phyloP scores from a whole-genome alignment of 2,113 vertebrate species.

The Brachyhypopomus gauderio region DNA sequence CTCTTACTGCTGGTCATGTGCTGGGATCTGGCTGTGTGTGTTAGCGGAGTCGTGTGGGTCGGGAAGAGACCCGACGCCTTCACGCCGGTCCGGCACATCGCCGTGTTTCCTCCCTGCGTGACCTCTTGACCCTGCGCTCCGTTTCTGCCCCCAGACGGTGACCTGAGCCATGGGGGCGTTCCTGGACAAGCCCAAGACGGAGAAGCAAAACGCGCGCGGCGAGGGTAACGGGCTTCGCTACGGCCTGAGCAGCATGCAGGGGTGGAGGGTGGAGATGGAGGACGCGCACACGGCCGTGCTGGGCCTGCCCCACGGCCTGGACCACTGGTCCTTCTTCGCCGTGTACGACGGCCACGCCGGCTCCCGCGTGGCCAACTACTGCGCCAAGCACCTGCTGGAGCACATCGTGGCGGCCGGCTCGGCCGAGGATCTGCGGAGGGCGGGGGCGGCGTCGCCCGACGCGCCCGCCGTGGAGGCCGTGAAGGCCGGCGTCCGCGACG shows the following conservation, averaged over 20 bases:
- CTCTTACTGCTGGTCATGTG: too few species aligned
- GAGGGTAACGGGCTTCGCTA: slow-evolving; percentile 91
- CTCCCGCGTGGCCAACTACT: slow-evolving; percentile 97
- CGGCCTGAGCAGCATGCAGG: slow-evolving; percentile 98
- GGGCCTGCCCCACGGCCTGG: slow-evolving; percentile 90
- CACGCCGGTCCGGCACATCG: too few species aligned
- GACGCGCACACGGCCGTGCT: slow-evolving; percentile 95
- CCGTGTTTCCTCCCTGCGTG: too few species aligned
- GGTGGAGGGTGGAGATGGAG: slow-evolving; percentile 99
- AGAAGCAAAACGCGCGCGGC: slow-evolving; percentile 93
- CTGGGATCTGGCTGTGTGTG: too few species aligned
- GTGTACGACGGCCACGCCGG: slow-evolving; percentile 97
- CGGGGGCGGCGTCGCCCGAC: slow-evolving; percentile 60
- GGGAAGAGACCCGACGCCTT: too few species aligned
- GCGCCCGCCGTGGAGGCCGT: slow-evolving; percentile 87
- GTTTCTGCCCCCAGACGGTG: slow-evolving; percentile 68
- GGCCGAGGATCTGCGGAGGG: slow-evolving; percentile 41
- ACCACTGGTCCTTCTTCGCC: slow-evolving; percentile 97
- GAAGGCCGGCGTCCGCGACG: slow-evolving; percentile 91
- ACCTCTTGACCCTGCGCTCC: not conserved
- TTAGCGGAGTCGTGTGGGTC: too few species aligned
- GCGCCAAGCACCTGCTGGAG: slow-evolving; percentile 93
- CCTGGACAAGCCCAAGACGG: slow-evolving; percentile 99
- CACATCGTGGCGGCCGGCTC: slow-evolving; percentile 83
- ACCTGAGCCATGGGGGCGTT: slow-evolving; percentile 95